phyloP scores from a whole-genome alignment of 2,113 vertebrate genomes.

The Tetrao urogallus region DNA sequence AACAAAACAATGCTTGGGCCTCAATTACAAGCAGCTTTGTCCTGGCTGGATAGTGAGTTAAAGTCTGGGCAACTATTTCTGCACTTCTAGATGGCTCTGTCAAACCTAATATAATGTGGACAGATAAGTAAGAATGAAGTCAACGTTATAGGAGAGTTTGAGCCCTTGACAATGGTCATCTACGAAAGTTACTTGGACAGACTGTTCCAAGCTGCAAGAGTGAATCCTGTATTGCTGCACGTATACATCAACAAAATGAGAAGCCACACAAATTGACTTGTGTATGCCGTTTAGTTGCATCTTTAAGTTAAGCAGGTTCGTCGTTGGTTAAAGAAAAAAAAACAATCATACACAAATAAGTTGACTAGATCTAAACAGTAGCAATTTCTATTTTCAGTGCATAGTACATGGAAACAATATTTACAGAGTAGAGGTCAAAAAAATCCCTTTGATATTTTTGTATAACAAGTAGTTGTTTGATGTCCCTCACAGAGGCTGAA shows the following conservation, averaged over 20 bases:
- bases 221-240: neutral
- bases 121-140: neutral
- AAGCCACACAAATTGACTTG: neutral
- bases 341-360: neutral
- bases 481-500: constrained; percentile 65
- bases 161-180: neutral
- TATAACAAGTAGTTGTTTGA: constrained; percentile 66
- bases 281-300: neutral
- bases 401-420: neutral
- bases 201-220: neutral
- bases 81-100: neutral
- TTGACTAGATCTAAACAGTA: neutral
- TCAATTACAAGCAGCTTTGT: neutral
- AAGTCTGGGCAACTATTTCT: neutral
- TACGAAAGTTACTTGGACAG: neutral
- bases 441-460: constrained; percentile 67
- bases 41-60: neutral
- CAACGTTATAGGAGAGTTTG: neutral
- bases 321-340: no score
- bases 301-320: neutral
- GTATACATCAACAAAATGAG: neutral
- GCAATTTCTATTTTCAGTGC: neutral
- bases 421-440: constrained; percentile 56
- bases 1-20: neutral
- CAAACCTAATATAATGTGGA: neutral